Evolutionary conservation across 2,888 invertebrate species (phyloP), one percentile per base, ranked within the genome.

Genomic region (Oscheius onirici): DNA sequence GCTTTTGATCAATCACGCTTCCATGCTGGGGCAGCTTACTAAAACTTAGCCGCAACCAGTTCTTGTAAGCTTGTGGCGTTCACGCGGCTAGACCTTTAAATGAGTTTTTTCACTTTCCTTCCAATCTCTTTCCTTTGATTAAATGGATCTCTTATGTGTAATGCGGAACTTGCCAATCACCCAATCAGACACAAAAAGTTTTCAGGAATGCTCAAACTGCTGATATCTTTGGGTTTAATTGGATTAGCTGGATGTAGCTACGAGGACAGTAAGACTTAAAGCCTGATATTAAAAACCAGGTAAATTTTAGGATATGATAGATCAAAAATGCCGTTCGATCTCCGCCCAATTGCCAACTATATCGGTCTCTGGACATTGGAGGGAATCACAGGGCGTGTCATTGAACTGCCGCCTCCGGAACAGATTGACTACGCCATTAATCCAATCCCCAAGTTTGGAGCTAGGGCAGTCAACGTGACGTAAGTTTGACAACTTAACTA

Each of bases 361-460:
- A 86, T 87, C 57, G 87, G 85, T 10, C 69, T 84, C n/a, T 85
- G 84, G 84, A 66, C 76, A 1, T 71, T 82, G 54, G 69, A 75
- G 26, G 51, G 51, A n/a, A 20, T 70, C n/a, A 40, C 60, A 5
- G 60, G 61, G 3, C 61, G 70, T 51, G 44, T 28, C 13, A 63
- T 73, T 15, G 84, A 86, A 24, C 74, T 86, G 0, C 86, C 86
- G 2, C 81, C 87, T 3, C 86, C 87, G 5, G 78, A 79, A 52
- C 81, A 85, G 61, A 83, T 87, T 69, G 87, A 87, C 70, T 85
- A 85, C 71, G 82, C 86, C 43, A 87, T 87, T 61, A 87, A 87
- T 68, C 87, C 87, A 2, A 83, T 87, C n/a, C 87, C 87, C 13
- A 86, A 86, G 69, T 87, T 87, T 69, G 87, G 87, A 34, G 86